Conservation (phyloP, 2,797 vertebrate species). For the Gymnoscopelus microlampas region DNA sequence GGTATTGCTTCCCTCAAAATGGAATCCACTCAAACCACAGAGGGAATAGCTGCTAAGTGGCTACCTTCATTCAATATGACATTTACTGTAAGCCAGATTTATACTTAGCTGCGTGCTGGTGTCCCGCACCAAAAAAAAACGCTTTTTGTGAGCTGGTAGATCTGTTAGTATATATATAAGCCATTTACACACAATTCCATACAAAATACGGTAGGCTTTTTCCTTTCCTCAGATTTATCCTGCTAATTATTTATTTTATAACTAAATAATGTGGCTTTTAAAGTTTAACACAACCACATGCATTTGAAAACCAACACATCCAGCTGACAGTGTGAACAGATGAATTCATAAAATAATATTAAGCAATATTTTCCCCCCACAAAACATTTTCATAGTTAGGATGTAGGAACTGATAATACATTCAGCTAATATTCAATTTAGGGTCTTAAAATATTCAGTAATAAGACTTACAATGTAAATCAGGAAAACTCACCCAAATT, state of each 20-base stretch:
- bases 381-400: constrained; percentile 27
- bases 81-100: background rate
- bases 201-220: too few species aligned
- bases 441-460: constrained; percentile 65
- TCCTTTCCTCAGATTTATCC: too few species aligned
- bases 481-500: constrained; percentile 71
- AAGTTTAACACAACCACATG: constrained; percentile 16
- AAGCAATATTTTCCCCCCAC: constrained; percentile 11
- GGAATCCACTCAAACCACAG: constrained; percentile 44
- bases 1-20: constrained; percentile 54
- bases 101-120: too few species aligned
- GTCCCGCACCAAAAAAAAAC: too few species aligned
- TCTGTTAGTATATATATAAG: too few species aligned
- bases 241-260: too few species aligned
- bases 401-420: constrained; percentile 44
- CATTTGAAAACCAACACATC: constrained; percentile 5
- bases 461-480: constrained; percentile 58
- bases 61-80: constrained; percentile 17
- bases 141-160: too few species aligned
- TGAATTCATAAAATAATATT: constrained; percentile 28
- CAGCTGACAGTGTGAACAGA: constrained; percentile 14
- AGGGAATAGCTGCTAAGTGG: constrained; percentile 46
- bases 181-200: too few species aligned
- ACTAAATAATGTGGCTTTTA: background rate
- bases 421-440: constrained; percentile 63